These are phyloP conservation scores for Polypterus senegalus DNA, from an alignment of 2,113 vertebrate species.

Conservation along the genomic window DNA sequence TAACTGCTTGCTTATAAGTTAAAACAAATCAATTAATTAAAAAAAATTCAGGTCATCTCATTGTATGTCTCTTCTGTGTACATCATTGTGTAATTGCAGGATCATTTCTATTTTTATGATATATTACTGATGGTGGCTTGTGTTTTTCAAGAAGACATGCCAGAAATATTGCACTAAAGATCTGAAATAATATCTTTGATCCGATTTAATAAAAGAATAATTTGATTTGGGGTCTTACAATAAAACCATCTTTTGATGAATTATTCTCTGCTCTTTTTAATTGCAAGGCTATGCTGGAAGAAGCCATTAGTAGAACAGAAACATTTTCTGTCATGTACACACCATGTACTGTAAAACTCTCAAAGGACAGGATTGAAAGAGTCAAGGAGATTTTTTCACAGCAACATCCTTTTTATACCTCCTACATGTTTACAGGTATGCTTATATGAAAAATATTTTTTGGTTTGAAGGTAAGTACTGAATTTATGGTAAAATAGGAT, in stretches of 20 bases:
- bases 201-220: not conserved
- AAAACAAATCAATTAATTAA: too few species aligned
- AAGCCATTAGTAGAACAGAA: conserved; percentile 36
- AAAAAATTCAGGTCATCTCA: too few species aligned
- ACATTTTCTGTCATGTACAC: conserved; percentile 52
- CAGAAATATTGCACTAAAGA: not conserved
- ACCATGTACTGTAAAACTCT: conserved; percentile 35
- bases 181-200: not conserved
- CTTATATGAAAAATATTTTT: too few species aligned
- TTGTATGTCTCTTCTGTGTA: too few species aligned
- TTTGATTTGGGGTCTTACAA: not conserved
- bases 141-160: too few species aligned
- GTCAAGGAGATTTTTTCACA: conserved; percentile 42
- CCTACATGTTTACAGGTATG: conserved; percentile 51
- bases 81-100: too few species aligned
- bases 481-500: too few species aligned
- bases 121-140: too few species aligned
- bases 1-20: too few species aligned
- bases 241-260: not conserved
- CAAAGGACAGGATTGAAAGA: conserved; percentile 31
- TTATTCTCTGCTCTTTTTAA: not conserved
- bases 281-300: conserved; percentile 47
- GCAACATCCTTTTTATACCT: conserved; percentile 34
- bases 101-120: too few species aligned
- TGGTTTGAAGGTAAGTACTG: too few species aligned